Evolutionary conservation across 2,888 invertebrate genomes (phyloP).

Genomic region (Hirtodrosophila trivittata): DNA sequence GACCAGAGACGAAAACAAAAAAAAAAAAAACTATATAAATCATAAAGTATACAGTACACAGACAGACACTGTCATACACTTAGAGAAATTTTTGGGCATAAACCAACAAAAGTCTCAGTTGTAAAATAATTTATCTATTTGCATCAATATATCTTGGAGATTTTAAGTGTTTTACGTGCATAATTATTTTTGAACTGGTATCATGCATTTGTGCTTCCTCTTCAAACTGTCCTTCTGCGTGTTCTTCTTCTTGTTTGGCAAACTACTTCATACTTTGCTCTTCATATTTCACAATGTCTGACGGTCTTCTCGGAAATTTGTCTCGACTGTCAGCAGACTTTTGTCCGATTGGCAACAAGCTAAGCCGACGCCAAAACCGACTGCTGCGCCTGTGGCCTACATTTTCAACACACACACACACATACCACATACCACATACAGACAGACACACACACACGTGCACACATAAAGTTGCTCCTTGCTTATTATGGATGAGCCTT

Average conservation of each 20-base stretch:
- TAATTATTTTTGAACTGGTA: too few species aligned
- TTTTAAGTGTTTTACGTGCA: too few species aligned
- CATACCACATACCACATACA: conserved; percentile 10
- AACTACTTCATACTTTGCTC: conserved; percentile 1
- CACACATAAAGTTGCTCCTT: conserved; percentile 11
- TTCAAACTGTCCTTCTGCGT: background rate
- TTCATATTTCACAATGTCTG: conserved; percentile 23
- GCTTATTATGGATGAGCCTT: conserved; percentile 36
- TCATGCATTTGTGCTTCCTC: conserved; percentile 4
- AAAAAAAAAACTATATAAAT: background rate
- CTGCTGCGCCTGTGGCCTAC: conserved; percentile 69
- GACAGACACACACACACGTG: conserved; percentile 13
- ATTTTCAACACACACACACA: conserved; percentile 49
- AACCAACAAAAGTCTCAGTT: background rate
- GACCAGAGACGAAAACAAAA: background rate
- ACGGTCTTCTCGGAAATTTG: conserved; percentile 67
- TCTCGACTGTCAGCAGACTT: conserved; percentile 68
- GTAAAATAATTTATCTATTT: background rate
- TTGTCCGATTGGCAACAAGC: conserved; percentile 47
- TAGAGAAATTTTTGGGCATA: background rate
- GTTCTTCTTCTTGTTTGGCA: background rate
- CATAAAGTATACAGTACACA: background rate
- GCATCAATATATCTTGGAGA: background rate
- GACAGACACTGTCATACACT: background rate
- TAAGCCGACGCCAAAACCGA: conserved; percentile 41